Conservation (phyloP, 2,888 invertebrate species). For the Dicranocentrus wangi region DNA sequence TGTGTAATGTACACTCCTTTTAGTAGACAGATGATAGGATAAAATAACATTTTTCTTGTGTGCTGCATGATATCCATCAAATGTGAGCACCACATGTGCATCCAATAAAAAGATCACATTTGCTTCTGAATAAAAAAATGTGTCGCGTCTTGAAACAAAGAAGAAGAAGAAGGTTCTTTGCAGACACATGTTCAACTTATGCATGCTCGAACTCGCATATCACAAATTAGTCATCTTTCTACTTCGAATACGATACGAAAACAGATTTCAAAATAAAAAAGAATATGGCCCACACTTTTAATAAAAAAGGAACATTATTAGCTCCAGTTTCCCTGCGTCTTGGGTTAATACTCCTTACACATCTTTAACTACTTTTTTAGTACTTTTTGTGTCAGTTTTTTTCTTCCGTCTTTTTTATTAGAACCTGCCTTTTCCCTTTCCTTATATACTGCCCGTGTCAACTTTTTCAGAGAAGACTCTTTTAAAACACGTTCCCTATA, state of each 20-base stretch:
- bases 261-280: no score
- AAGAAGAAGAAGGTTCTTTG: not conserved
- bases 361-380: no score
- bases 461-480: no score
- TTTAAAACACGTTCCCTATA: no score
- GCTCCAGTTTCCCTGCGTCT: not conserved
- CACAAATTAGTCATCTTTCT: slow-evolving; percentile 2
- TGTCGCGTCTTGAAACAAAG: slow-evolving; percentile 1
- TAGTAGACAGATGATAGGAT: not conserved
- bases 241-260: no score
- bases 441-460: no score
- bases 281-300: no score
- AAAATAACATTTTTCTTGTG: slow-evolving; percentile 4
- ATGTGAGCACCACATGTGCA: slow-evolving; percentile 1
- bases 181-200: not conserved
- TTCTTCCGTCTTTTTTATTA: no score
- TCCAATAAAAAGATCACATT: not conserved
- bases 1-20: not conserved
- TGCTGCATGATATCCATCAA: not conserved
- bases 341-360: no score
- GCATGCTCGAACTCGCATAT: not conserved
- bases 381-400: no score
- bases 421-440: no score
- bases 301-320: slow-evolving; percentile 10
- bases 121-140: not conserved